phyloP scores from a whole-genome alignment of 2,888 invertebrate genomes.

The Diplazon laetatorius region DNA sequence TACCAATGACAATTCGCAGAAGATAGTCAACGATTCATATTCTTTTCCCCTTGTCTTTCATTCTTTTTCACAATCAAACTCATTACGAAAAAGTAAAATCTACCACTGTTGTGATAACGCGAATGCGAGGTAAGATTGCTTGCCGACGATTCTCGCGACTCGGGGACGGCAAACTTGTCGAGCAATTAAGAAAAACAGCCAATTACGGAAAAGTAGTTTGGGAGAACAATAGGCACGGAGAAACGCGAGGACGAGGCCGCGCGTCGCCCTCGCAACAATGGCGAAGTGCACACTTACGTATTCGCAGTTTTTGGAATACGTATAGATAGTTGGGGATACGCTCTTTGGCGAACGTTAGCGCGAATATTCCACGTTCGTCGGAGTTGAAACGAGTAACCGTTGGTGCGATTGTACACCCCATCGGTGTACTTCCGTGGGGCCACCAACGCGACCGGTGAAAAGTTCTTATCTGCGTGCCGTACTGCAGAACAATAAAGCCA shows the following conservation, averaged over 20 bases:
- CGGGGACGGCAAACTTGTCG: conserved; percentile 65
- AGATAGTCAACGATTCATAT: too few species aligned
- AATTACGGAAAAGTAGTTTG: conserved; percentile 74
- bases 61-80: conserved; percentile 16
- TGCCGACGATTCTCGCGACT: conserved; percentile 1
- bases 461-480: conserved; percentile 56
- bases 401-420: conserved; percentile 57
- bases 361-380: conserved; percentile 27
- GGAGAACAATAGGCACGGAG: conserved; percentile 68
- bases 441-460: too few species aligned
- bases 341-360: neutral
- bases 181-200: conserved; percentile 75
- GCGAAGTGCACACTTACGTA: conserved; percentile 41
- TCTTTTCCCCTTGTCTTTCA: too few species aligned
- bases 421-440: too few species aligned
- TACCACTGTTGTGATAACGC: conserved; percentile 54
- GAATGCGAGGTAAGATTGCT: conserved; percentile 13
- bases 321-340: conserved; percentile 14
- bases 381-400: conserved; percentile 32
- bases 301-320: conserved; percentile 47
- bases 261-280: conserved; percentile 51
- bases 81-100: conserved; percentile 12
- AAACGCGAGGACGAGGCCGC: conserved; percentile 19
- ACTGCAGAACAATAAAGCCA: conserved; percentile 56
- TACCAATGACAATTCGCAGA: too few species aligned